Conservation (phyloP, 2,888 invertebrate species). For the Agrotis segetum region DNA sequence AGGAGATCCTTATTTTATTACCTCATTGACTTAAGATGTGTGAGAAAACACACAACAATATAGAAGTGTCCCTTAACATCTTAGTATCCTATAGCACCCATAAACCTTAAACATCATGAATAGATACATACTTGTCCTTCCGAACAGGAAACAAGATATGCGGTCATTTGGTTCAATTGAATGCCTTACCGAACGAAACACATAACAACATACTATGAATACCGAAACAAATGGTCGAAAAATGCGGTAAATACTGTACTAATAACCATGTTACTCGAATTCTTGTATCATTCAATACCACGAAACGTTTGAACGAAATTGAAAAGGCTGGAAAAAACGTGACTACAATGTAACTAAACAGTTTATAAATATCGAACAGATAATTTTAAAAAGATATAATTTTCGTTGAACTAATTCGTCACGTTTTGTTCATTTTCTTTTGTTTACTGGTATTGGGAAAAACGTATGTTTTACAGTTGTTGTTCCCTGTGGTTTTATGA, state of each 20-base stretch:
- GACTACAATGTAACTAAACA: constrained; percentile 7
- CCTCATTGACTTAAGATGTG: not conserved
- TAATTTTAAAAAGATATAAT: not conserved
- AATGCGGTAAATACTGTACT: constrained; percentile 35
- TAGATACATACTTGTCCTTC: constrained; percentile 12
- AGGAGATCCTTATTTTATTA: not conserved
- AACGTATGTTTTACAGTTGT: not conserved
- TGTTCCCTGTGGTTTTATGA: too few relatives aligned
- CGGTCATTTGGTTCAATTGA: constrained; percentile 25
- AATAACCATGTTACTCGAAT: constrained; percentile 21
- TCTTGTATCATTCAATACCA: constrained; percentile 23
- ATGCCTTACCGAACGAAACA: constrained; percentile 22
- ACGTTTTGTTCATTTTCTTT: constrained; percentile 10
- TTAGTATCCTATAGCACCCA: not conserved
- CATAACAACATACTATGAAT: constrained; percentile 33
- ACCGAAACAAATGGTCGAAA: constrained; percentile 41
- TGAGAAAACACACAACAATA: not conserved
- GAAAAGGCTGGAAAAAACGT: constrained; percentile 22
- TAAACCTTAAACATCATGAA: not conserved
- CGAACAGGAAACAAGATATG: constrained; percentile 27
- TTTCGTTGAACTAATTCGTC: constrained; percentile 3
- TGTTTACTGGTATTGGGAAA: constrained; percentile 17
- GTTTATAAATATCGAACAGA: not conserved
- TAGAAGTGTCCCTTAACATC: too few relatives aligned
- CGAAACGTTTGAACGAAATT: constrained; percentile 30